Base-by-base conservation (phyloP, 2,113 vertebrate species). In the Calcarius ornatus region DNA sequence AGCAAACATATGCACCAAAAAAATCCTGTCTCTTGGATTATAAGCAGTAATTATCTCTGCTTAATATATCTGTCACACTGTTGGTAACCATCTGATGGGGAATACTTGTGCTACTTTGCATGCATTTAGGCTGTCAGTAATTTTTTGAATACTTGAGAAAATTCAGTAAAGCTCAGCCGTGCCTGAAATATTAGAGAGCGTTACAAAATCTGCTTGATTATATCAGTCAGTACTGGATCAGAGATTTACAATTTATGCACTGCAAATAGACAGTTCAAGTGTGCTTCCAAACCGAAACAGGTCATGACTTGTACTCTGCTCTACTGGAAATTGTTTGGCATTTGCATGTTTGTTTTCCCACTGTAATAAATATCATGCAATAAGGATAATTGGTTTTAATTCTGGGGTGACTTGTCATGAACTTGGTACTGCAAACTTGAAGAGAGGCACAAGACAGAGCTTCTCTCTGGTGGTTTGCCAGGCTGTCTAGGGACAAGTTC, bases 181-280 rank as follows among this genome's bases (percentile, higher is more conserved):
- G 43, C 60, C 23, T 72, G n/a, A 79, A 89, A 45, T 90, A 76
- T 24, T 88, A 63, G 70, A 77, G 93, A 90, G 53, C 0, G 0
- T 37, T 87, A 53, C 28, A 76, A 85, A 78, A 65, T 61, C 51
- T 88, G 14, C 86, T 95, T 96, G 80, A 82, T 88, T 94, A n/a
- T 77, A 82, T 89, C 42, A 45, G 37, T 86, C 43, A 68, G 48
- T 79, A 66, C 30, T 60, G 28, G 35, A 75, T 45, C 84, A 90
- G 73, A 88, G 90, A 70, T 80, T 48, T 90, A 43, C 20, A 75
- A 28, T 92, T 94, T 96, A 27, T 70, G 86, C 66, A n/a, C 24
- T 71, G 48, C 56, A 83, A 96, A 94, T 75, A 16, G 28, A 25
- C 72, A 78, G 48, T 59, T 90, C 21, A 83, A 87, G 72, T 72